Evolutionary conservation across 2,888 invertebrate genomes (phyloP).

Genomic region (Reticulitermes lucifugus): DNA sequence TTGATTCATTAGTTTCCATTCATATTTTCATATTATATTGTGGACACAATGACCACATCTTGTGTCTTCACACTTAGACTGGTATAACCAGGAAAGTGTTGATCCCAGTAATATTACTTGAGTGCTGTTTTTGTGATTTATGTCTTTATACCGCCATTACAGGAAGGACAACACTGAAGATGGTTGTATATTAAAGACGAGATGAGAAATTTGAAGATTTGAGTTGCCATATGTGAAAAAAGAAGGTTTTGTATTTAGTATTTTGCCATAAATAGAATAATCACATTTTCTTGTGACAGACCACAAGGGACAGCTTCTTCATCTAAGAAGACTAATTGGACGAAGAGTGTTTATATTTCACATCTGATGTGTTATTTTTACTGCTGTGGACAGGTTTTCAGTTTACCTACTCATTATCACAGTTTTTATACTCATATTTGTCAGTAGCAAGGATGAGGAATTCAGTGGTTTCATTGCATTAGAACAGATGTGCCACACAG

Average conservation of each 20-base stretch:
- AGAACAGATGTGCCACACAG: neutral
- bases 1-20: no score
- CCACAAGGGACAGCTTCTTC: neutral
- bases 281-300: neutral
- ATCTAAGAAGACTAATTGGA: neutral
- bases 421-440: neutral
- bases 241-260: neutral
- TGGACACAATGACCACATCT: no score
- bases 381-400: constrained; percentile 30
- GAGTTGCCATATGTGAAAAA: neutral
- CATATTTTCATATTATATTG: no score
- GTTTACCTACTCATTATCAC: neutral
- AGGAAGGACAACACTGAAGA: neutral
- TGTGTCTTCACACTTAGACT: no score
- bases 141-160: neutral
- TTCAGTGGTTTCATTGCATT: neutral
- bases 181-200: neutral
- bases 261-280: neutral
- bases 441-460: neutral
- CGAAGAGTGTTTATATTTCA: neutral
- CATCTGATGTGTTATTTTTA: constrained; percentile 5
- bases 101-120: neutral
- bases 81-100: no score
- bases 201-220: neutral
- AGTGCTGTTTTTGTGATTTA: neutral